Conservation (phyloP, 2,113 vertebrate species). For the Prunella fulvescens region DNA sequence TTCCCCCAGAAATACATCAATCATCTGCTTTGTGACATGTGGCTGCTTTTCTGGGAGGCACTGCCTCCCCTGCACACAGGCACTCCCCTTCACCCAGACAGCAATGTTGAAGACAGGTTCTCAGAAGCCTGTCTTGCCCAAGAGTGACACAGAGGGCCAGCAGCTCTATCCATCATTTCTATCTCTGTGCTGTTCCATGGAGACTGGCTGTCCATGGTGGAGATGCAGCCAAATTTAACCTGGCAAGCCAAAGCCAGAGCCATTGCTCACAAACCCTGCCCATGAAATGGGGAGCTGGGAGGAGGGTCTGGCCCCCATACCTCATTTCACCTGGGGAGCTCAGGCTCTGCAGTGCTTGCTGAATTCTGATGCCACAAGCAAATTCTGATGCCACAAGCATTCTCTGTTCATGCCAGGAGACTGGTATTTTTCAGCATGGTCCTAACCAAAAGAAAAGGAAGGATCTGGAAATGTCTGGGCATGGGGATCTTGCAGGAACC, state of each 20-base stretch:
- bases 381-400: no score
- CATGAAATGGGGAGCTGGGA: background rate
- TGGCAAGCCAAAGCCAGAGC: background rate
- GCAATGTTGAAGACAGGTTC: background rate
- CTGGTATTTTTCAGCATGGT: background rate
- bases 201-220: no score
- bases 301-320: fast-evolving
- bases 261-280: background rate
- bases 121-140: background rate
- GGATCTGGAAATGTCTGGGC: background rate
- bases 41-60: background rate
- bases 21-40: background rate
- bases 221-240: background rate
- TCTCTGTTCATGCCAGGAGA: background rate
- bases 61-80: background rate
- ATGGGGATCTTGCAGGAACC: background rate
- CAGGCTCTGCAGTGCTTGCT: fast-evolving
- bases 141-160: background rate
- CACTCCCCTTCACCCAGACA: background rate
- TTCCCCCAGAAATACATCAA: background rate
- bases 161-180: background rate
- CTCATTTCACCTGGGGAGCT: background rate
- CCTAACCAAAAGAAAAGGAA: background rate
- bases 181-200: background rate
- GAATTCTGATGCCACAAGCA: fast-evolving